Base-by-base conservation (phyloP, 2,797 vertebrate species). In the Cossypha dichroa region DNA sequence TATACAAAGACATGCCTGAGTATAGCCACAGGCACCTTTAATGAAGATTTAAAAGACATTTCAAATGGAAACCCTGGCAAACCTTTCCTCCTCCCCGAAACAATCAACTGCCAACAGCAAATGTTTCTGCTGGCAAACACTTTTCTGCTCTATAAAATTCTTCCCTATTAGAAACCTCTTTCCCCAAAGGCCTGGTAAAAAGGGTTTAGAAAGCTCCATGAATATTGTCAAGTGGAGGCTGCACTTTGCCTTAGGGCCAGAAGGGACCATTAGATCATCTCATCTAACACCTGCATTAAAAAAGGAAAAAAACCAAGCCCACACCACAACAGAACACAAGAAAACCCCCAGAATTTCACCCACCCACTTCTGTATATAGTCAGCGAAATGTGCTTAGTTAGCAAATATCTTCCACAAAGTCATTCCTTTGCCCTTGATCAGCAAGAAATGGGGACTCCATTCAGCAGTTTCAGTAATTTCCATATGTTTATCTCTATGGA, bases 201-300 rank as follows among this genome's bases (percentile, higher is more conserved):
- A 93, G 41, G 29, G 41, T 87, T 92, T 92, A 93, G 84, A 85
- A 56, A 74, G 60, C 67, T 87, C 86, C 20, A 10, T 52, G 80
- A 87, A 79, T 73, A 94, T 49, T 74, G 77, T 85, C 51, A 69
- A 85, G 63, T 49, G 60, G 69, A 95, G 85, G 70, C n/a, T 93
- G 81, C 10, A 29, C 68, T 95, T 87, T 55, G 84, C 89, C 68
- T 69, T 54, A 22, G 31, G 81, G 83, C 72, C 95, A 91, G 70
- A 92, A 92, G 88, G 69, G 95, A 94, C 80, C 85, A 93, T 96
- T 94, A 95, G 96, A 96, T 96, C 85, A 97, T 95, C 88, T 68
- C 68, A 83, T 94, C 69, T 69, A 94, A 88, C 94, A 96, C 92
- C 95, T 97, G 90, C 70, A 56, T 85, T 90, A 25, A 33, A 74